Evolutionary conservation across 2,888 invertebrate species (phyloP).

Genomic region (Cataglyphis altisquamis): DNA sequence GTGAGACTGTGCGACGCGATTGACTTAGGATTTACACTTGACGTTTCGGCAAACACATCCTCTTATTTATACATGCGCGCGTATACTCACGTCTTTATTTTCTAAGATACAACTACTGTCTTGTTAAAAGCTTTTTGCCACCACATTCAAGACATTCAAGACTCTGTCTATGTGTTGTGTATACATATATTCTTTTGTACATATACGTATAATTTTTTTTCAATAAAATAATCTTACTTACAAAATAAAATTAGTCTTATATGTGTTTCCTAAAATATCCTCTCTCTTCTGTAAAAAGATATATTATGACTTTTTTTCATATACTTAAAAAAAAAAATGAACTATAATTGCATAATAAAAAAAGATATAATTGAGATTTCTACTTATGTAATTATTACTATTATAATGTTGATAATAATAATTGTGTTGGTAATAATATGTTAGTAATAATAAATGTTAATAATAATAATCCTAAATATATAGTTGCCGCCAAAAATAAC

Average conservation of each 20-base stretch:
- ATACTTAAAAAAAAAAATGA: too few relatives aligned
- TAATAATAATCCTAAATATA: too few relatives aligned
- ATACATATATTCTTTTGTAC: not conserved
- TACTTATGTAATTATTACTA: not conserved
- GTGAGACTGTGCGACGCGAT: constrained; percentile 2
- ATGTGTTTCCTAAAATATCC: not conserved
- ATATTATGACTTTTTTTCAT: too few relatives aligned
- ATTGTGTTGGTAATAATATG: too few relatives aligned
- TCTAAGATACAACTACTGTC: not conserved
- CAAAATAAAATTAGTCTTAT: not conserved
- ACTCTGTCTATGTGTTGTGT: not conserved
- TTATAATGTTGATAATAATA: not conserved
- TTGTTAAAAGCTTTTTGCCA: not conserved
- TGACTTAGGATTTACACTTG: not conserved
- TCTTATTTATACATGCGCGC: constrained; percentile 4
- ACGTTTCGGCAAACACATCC: not conserved
- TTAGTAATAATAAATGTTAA: too few relatives aligned
- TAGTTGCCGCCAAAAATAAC: too few relatives aligned
- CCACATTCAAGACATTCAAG: not conserved
- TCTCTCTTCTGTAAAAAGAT: not conserved
- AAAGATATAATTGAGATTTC: too few relatives aligned
- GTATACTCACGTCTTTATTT: not conserved
- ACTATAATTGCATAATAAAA: too few relatives aligned
- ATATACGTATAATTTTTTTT: not conserved
- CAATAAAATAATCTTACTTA: not conserved